Base-by-base conservation (phyloP, 1,140 invertebrate genomes). In the Trichonephila clavata region DNA sequence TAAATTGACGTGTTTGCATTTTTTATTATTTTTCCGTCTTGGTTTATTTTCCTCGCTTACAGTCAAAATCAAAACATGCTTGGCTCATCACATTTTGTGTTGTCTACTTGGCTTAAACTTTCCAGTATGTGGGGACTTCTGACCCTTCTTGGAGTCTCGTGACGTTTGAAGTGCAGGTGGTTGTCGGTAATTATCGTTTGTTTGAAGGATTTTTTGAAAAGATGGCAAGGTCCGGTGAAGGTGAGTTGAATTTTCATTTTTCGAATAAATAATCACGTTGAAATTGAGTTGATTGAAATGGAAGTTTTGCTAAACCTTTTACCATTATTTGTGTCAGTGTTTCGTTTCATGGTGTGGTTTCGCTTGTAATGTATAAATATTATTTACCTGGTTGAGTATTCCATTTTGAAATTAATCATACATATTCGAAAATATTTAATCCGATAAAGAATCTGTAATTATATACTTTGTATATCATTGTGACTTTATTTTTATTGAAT, bases 151-250 rank as follows among this genome's bases (percentile, higher is more conserved):
- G 63, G 63, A 84, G 43, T 84, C 21, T 84, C 81, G 81, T 84
- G 81, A 84, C 57, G 50, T 57, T 43, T 21, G 27, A 10, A 16
- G 81, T 84, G 81, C 68, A 84, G 21, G 39, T 84, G 81, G 81
- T 84, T 84, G 39, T 27, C 27, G 8, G 18, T 20, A 21, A 71
- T 27, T 32, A 24, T 24, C 24, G 13, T 71, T 27, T 14, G 68
- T 27, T 32, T 21, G 61, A 71, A 27, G 68, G 68, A 71, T 71
- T 71, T 71, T 16, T 59, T 24, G 50, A 43, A 21, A 59, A 84
- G 18, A 84, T 84, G 81, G 81, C 81, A 21, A 84, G 81, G 27
- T 39, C 81, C 50, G 43, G n/a, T 84, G 81, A 84, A 57, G 81
- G 81, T 84, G 57, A 84, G 81, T 84, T 84, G 50, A 50, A 50